Evolutionary conservation across 2,888 invertebrate genomes (phyloP).

Genomic region (Tromatobia lineatoria): DNA sequence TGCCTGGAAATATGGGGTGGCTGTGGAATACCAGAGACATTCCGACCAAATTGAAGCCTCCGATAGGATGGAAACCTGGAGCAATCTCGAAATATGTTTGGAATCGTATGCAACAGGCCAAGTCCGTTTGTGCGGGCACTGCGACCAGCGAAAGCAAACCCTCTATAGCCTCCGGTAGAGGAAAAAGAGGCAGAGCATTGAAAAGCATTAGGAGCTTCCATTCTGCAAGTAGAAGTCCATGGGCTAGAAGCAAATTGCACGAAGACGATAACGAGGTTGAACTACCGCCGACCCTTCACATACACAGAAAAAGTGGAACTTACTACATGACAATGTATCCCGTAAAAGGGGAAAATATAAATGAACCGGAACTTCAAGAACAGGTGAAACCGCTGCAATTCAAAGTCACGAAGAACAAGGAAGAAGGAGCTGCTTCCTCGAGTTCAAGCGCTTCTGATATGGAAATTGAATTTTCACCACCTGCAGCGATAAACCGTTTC

Average conservation of each 20-base stretch:
- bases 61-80: conserved; percentile 78
- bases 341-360: conserved; percentile 66
- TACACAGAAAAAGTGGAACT: conserved; percentile 77
- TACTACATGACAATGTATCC: conserved; percentile 79
- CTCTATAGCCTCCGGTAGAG: conserved; percentile 54
- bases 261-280: conserved; percentile 70
- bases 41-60: conserved; percentile 71
- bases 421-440: conserved; percentile 65
- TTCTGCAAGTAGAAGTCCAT: conserved; percentile 53
- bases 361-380: conserved; percentile 60
- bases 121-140: conserved; percentile 61
- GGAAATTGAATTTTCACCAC: conserved; percentile 78
- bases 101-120: conserved; percentile 73
- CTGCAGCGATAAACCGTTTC: conserved; percentile 71
- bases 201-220: conserved; percentile 67
- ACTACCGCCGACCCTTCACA: conserved; percentile 75
- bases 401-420: conserved; percentile 75
- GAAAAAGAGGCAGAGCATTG: conserved; percentile 59
- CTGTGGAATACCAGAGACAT: conserved; percentile 74
- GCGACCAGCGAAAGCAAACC: conserved; percentile 54
- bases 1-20: conserved; percentile 79
- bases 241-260: conserved; percentile 52
- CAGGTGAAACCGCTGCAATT: conserved; percentile 75
- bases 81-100: conserved; percentile 75
- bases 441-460: conserved; percentile 76